A percentile compares a stretch with the other conserved stretches of the same genome.
Conservation (phyloP, 2,888 invertebrate species). For the Prenolepis imparis region DNA sequence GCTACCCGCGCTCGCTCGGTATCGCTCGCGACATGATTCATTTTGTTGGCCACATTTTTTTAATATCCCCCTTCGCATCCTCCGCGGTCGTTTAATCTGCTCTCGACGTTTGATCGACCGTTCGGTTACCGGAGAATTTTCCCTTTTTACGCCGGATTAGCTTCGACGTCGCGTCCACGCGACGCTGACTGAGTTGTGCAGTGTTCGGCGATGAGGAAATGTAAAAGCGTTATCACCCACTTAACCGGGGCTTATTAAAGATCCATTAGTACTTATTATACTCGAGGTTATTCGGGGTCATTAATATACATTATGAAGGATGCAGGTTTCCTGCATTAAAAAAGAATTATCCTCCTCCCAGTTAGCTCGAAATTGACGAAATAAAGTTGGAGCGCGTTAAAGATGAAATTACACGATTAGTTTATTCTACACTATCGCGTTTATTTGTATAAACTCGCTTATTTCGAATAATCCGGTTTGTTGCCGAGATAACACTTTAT, state of each 20-base stretch:
- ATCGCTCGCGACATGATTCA: conserved; percentile 51
- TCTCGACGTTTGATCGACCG: conserved; percentile 49
- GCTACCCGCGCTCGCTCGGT: conserved; percentile 30
- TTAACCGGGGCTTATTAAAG: conserved; percentile 37
- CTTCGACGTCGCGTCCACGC: conserved; percentile 8
- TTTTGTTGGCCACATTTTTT: conserved; percentile 51
- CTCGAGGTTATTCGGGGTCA: not conserved
- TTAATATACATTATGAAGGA: conserved; percentile 44
- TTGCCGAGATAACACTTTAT: conserved; percentile 38
- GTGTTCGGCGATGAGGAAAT: not conserved
- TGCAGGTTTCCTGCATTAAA: not conserved
- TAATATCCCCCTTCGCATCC: conserved; percentile 25
- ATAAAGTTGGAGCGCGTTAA: conserved; percentile 21
- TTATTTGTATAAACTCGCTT: conserved; percentile 32
- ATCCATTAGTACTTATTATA: conserved; percentile 31
- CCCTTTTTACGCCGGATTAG: not conserved
- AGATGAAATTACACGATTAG: not conserved
- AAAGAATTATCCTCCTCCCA: conserved; percentile 14
- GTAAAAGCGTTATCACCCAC: conserved; percentile 10
- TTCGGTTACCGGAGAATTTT: conserved; percentile 29
- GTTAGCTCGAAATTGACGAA: conserved; percentile 1
- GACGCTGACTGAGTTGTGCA: not conserved
- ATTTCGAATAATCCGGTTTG: conserved; percentile 26
- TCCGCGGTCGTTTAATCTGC: conserved; percentile 32
- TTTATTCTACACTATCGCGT: not conserved